Evolutionary conservation across 2,113 vertebrate genomes (phyloP), one percentile per base, ranked within the genome.

Genomic region (Paedocypris sp.): DNA sequence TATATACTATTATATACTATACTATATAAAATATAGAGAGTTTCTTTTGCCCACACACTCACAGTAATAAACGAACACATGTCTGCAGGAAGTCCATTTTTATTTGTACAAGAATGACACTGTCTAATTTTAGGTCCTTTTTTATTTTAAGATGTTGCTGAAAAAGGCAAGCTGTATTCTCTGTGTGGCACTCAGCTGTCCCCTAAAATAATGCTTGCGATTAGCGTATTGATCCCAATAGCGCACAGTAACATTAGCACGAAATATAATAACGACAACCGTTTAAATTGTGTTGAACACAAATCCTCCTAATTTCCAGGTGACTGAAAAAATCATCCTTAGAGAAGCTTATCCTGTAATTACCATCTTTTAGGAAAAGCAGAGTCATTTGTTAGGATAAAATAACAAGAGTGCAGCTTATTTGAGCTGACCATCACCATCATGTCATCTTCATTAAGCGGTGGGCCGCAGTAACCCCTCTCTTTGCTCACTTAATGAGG

Each of bases 401-500:
- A n/a, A n/a, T n/a, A n/a, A n/a, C 12, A 35, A 11, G 50, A 26
- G 5, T 16, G 35, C 13, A 54, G 35, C 22, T 15, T 54, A 56
- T 41, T 49, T 56, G 23, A 41, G 15, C 13, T 28, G 36, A 41
- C 26, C 38, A 41, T 39, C 52, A 41, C 36, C 13, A 25, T 13
- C 52, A 36, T 56, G 15, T 56, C 52, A 41, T 50, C 28, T 60
- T 47, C 53, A 50, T 39, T 48, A 45, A 48, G 10, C 18, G 58
- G 13, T 33, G 13, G 25, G 53, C 13, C 35, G 32, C 39, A 60
- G 46, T 47, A 59, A 16, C 6, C 36, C 35, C 66, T 20, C 53
- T 60, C 64, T 69, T 66, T 77, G 69, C 72, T 67, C 69, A 68
- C 66, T 54, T 74, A 75, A 79, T 78, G 73, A 77, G 47, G 53